Evolutionary conservation across 2,113 vertebrate genomes (phyloP), one percentile per base, ranked within the genome.

Genomic region (Menidia beryllina): DNA sequence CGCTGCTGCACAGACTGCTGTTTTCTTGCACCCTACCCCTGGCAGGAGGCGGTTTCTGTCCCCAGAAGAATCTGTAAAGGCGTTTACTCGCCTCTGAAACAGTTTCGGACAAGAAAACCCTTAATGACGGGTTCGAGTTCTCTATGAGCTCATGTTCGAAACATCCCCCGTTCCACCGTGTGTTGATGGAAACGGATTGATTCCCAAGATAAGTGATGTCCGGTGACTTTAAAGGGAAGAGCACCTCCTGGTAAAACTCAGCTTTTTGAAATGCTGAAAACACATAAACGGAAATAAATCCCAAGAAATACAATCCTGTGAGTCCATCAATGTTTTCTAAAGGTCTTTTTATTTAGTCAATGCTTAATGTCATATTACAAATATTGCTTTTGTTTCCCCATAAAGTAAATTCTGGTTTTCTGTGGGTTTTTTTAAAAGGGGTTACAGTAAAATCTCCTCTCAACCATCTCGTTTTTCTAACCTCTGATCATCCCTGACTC

Each of bases 151-250:
- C 67, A 76, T 68, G 43, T 36, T 60, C 30, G 39, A 85, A 86
- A 69, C 74, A 81, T 85, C 69, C 55, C 11, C 39, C 12, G 27
- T 27, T 54, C 55, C 55, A 41, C 26, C 13, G 25, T 0, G 13
- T 50, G 78, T 52, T 83, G 77, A 80, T 67, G 84, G 83, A 84
- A 90, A 83, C 54, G 30, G 48, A 72, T 75, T 45, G 6, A 48
- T 51, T 75, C 71, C 65, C 43, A 69, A 74, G 76, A 83, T 64
- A 68, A 83, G 63, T 60, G 69, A 66, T 52, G 43, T 36, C 43
- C 12, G 7, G 2, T 17, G 45, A 55, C 47, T n/a, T 12, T 14
- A 38, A 53, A 38, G 41, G 20, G 53, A 43, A 58, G n/a, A 70
- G 53, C 17, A 10, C 30, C 26, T 62, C n/a, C 21, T 3, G 30